A percentile compares a stretch with the other conserved stretches of the same genome.
phyloP scores from a whole-genome alignment of 1,140 invertebrate genomes.

The Venturia canescens region DNA sequence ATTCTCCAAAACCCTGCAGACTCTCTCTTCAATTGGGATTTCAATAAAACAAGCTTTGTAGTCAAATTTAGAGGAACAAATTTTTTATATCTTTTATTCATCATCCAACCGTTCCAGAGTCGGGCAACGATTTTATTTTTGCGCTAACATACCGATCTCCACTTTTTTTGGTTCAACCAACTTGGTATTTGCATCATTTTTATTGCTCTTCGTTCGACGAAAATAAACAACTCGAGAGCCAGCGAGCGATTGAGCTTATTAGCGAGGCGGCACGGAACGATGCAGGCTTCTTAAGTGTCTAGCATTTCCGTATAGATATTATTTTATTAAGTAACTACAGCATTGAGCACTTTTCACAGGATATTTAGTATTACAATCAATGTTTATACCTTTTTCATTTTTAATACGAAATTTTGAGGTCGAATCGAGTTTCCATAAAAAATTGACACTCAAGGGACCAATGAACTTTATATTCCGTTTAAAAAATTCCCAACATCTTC shows the following conservation, averaged over 20 bases:
- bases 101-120: constrained; percentile 17
- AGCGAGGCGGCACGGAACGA: constrained; percentile 22
- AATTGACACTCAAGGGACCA: too few relatives aligned
- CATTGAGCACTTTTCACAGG: not conserved
- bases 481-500: too few relatives aligned
- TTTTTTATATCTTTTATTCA: constrained; percentile 37
- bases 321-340: not conserved
- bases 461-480: too few relatives aligned
- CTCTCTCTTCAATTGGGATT: not conserved
- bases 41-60: not conserved
- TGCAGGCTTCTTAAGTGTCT: constrained; percentile 1
- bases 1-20: not conserved
- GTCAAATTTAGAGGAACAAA: constrained; percentile 23
- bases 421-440: too few relatives aligned
- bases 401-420: too few relatives aligned
- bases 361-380: too few relatives aligned
- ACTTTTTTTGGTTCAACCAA: not conserved
- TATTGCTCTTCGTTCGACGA: constrained; percentile 29
- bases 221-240: constrained; percentile 36
- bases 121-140: not conserved
- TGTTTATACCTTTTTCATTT: too few relatives aligned
- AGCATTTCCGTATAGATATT: not conserved
- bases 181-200: not conserved
- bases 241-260: constrained; percentile 25
- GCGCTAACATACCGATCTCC: not conserved